A percentile compares a stretch with the other conserved stretches of the same genome.
Conservation (phyloP, 1,140 invertebrate genomes). For the Drosophila pachea region DNA sequence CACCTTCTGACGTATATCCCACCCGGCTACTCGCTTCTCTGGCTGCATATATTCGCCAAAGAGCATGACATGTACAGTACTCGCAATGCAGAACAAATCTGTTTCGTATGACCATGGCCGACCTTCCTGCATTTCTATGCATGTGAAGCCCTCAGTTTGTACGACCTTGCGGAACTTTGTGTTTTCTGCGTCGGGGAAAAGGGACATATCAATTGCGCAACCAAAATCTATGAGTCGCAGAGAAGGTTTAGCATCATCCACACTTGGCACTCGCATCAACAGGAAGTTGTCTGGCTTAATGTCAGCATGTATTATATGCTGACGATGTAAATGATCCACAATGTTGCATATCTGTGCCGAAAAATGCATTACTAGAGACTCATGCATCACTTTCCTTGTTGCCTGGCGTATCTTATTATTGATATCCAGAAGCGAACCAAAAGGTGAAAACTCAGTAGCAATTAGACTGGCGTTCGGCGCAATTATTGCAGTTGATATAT, state of each 20-base stretch:
- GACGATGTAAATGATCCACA: slow-evolving; percentile 92
- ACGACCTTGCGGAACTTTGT: slow-evolving; percentile 86
- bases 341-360: slow-evolving; percentile 94
- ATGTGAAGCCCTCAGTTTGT: slow-evolving; percentile 88
- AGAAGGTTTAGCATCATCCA: slow-evolving; percentile 79
- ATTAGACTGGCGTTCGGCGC: slow-evolving; percentile 89
- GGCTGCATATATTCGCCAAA: slow-evolving; percentile 93
- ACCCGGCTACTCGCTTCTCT: slow-evolving; percentile 62
- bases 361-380: slow-evolving; percentile 89
- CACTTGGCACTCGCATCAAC: slow-evolving; percentile 81
- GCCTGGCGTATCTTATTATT: slow-evolving; percentile 86
- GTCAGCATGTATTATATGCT: slow-evolving; percentile 96
- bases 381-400: slow-evolving; percentile 84
- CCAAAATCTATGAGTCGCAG: slow-evolving; percentile 93
- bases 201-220: slow-evolving; percentile 92
- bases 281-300: slow-evolving; percentile 99
- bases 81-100: slow-evolving; percentile 93
- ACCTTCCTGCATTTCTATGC: slow-evolving; percentile 92
- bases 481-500: slow-evolving; percentile 84
- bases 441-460: slow-evolving; percentile 88
- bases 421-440: slow-evolving; percentile 89
- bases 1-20: slow-evolving; percentile 83
- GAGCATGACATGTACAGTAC: slow-evolving; percentile 91
- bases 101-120: slow-evolving; percentile 96
- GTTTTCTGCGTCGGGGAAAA: slow-evolving; percentile 87